Evolutionary conservation across 2,113 vertebrate genomes (phyloP).

Genomic region (Nyctibius bracteatus): DNA sequence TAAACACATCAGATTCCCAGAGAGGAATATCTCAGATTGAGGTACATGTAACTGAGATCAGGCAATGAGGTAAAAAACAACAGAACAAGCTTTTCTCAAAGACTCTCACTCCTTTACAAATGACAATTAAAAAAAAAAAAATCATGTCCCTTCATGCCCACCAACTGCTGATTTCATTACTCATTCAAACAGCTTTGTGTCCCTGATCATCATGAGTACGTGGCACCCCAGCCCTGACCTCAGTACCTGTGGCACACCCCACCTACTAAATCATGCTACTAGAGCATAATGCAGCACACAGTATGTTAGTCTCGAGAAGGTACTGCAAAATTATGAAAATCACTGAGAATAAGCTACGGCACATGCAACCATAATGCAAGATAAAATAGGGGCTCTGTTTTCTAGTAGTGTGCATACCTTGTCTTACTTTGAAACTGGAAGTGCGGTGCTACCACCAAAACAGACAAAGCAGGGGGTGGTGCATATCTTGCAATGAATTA

Average conservation of each 20-base stretch:
- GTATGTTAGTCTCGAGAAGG: background rate
- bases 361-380: background rate
- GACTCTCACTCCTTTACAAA: background rate
- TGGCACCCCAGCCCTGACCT: background rate
- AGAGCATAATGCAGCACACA: background rate
- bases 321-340: background rate
- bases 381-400: background rate
- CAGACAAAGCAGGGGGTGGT: background rate
- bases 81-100: background rate
- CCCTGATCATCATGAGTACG: background rate
- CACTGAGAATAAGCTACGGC: background rate
- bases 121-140: background rate
- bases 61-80: background rate
- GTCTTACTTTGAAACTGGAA: background rate
- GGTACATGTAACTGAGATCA: background rate
- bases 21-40: background rate
- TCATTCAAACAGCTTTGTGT: background rate
- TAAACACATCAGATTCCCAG: background rate
- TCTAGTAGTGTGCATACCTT: background rate
- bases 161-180: background rate
- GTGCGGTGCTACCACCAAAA: background rate
- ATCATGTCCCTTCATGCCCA: background rate
- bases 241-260: background rate
- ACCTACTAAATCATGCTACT: background rate
- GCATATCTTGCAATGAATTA: background rate